Evolutionary conservation across 2,797 vertebrate genomes (phyloP), one percentile per base, ranked within the genome.

Genomic region (Ceryle rudis): DNA sequence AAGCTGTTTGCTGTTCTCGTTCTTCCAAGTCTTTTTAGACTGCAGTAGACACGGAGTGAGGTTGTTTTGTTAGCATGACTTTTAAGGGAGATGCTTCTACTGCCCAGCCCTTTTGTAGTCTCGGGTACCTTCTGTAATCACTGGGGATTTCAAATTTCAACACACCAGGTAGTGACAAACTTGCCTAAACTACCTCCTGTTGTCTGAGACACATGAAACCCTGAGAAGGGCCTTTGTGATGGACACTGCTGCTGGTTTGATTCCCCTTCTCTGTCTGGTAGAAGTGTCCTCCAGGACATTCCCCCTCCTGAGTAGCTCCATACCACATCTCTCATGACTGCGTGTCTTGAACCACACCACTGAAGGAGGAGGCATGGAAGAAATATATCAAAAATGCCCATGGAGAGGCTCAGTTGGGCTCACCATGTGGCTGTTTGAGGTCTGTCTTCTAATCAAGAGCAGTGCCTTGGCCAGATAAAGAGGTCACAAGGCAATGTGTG

Each of bases 361-460:
- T 47, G 37, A 86, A 69, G 31, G 57, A 67, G 10, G 10, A 66
- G 35, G 7, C 54, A 57, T 7, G 64, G 33, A 35, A 58, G 60
- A 71, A 65, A 96, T 80, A 65, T n/a, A 20, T 73, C 35, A 25
- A 83, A 69, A 67, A 54, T 28, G 28, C 23, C 4, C 57, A 14
- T 2, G 13, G 9, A 4, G 14, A 69, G 37, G 15, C 9, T 69
- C 5, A 2, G n/a, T 20, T 0, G 0, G 19, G 52, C 22, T 93
- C 14, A 66, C 62, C 6, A 2, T 37, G 26, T 60, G 26, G 10
- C 1, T 8, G 54, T 80, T 44, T 73, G 46, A n/a, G 51, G 62
- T 74, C 58, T 66, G 9, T 61, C 33, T 91, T 82, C 44, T 93
- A 46, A 55, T 47, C 29, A 61, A 82, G 73, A 90, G 28, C 33